Base-by-base conservation (phyloP, 1,140 invertebrate genomes). In the Hylaeus anthracinus region DNA sequence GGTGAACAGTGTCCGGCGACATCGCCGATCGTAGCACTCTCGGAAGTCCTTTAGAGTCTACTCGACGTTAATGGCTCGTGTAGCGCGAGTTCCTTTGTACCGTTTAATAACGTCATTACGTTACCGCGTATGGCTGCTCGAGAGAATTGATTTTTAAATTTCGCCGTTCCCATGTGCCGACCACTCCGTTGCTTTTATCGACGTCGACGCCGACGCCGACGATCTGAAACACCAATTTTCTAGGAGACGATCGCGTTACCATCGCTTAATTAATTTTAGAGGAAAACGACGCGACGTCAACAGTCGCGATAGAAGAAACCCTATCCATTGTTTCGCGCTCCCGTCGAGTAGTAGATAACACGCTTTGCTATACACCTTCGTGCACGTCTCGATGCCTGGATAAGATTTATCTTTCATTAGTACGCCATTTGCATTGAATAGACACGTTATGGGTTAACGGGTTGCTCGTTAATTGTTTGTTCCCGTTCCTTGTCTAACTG, bases 341-440 rank as follows among this genome's bases (percentile, higher is more conserved):
- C 61, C 55, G 55, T 15, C 5, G 8, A 55, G 64, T 26, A 6
- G 10, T 8, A 53, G 75, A 70, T 74, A 41, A 67, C 26, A 45
- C 60, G 45, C 3, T 41, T 26, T 60, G 66, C 74, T 76, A 41
- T 69, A 71, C 75, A 53, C 74, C 81, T 86, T 37, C 51, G 39
- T 26, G 74, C 64, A 56, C 64, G 78, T 86, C 77, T 77, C 76
- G 76, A 64, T 86, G 64, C 55, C 51, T 70, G 82, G 51, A 63
- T 63, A 85, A 90, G 89, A 91, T 91, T 91, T 91, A 91, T 91
- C 85, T 86, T 89, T 89, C 87, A 90, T 90, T 90, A 90, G 88
- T 88, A 81, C 84, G 73, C 80, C 65, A 84, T 90, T 90, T 88
- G 86, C 89, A 90, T 91, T 83, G 89, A 90, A 90, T 90, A 87